phyloP scores from a whole-genome alignment of 1,140 invertebrate genomes.

The Hetaerina americana region DNA sequence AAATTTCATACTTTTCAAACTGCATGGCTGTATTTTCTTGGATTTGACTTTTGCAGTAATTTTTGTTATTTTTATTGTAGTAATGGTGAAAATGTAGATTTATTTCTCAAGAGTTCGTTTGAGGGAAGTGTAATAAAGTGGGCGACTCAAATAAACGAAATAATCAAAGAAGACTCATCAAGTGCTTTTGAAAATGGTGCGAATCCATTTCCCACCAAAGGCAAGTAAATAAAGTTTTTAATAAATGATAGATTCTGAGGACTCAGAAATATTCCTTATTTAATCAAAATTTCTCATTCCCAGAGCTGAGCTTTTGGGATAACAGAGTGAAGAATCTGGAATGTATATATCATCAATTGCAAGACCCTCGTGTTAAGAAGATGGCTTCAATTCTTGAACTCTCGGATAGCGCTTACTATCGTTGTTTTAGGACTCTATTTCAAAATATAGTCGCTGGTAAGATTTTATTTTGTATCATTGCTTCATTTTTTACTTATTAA shows the following conservation, averaged over 20 bases:
- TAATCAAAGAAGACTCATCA: conserved; percentile 58
- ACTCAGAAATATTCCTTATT: too few relatives aligned
- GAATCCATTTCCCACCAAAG: conserved; percentile 51
- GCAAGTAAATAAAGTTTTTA: too few relatives aligned
- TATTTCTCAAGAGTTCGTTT: conserved; percentile 55
- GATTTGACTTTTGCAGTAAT: too few relatives aligned
- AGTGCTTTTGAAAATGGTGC: conserved; percentile 41
- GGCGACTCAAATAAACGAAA: conserved; percentile 59
- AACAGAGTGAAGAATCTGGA: conserved; percentile 43
- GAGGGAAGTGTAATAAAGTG: conserved; percentile 74
- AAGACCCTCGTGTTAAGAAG: conserved; percentile 60
- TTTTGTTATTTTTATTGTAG: too few relatives aligned
- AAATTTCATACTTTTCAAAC: too few relatives aligned
- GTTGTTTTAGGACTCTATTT: conserved; percentile 51
- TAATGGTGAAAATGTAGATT: conserved; percentile 32
- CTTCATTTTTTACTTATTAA: conserved; percentile 18
- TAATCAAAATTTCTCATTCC: not conserved
- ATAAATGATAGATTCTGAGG: too few relatives aligned
- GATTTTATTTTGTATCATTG: conserved; percentile 16
- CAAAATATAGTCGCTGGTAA: conserved; percentile 46
- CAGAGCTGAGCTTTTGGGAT: conserved; percentile 49
- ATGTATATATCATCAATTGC: conserved; percentile 69
- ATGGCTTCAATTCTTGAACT: conserved; percentile 63
- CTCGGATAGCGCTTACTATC: conserved; percentile 56
- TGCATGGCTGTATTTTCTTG: too few relatives aligned